Evolutionary conservation across 2,113 vertebrate genomes (phyloP).

Genomic region (Trematomus loennbergii): DNA sequence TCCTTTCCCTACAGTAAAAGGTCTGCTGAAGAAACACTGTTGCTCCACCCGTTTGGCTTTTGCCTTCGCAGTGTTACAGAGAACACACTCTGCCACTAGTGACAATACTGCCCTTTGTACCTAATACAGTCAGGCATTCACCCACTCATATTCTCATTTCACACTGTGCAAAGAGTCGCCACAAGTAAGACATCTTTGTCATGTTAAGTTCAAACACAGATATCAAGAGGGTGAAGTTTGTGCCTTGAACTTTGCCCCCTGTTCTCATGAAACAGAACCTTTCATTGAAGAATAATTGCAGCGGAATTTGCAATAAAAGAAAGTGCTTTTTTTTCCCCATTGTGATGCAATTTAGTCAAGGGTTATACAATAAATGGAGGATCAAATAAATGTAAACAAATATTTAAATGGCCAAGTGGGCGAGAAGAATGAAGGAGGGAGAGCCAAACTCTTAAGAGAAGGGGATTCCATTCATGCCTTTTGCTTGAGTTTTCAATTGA

Average conservation of each 20-base stretch:
- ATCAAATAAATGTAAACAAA: conserved; percentile 32
- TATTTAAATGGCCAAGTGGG: conserved; percentile 48
- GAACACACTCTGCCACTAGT: conserved; percentile 10
- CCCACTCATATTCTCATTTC: conserved; percentile 33
- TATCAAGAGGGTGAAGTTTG: conserved; percentile 28
- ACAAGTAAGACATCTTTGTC: conserved; percentile 40
- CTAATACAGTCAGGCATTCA: conserved; percentile 48
- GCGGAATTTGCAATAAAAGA: conserved; percentile 25
- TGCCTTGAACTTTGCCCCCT: conserved; percentile 41
- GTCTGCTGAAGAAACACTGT: conserved; percentile 43
- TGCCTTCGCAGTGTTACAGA: conserved; percentile 23
- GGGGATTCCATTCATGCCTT: conserved; percentile 15
- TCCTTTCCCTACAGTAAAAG: conserved; percentile 34
- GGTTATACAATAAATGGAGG: conserved; percentile 32
- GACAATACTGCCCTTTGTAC: conserved; percentile 62
- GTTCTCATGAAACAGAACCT: conserved; percentile 23
- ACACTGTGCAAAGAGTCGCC: conserved; percentile 17
- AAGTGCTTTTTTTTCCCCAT: neutral
- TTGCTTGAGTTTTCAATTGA: conserved; percentile 42
- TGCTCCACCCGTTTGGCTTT: conserved; percentile 51
- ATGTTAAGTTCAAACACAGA: conserved; percentile 21
- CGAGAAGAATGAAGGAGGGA: conserved; percentile 2
- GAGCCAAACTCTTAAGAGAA: neutral
- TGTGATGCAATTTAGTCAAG: conserved; percentile 38
- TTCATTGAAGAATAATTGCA: conserved; percentile 3